Evolutionary conservation across 2,113 vertebrate genomes (phyloP).

Genomic region (Grantiella picta): DNA sequence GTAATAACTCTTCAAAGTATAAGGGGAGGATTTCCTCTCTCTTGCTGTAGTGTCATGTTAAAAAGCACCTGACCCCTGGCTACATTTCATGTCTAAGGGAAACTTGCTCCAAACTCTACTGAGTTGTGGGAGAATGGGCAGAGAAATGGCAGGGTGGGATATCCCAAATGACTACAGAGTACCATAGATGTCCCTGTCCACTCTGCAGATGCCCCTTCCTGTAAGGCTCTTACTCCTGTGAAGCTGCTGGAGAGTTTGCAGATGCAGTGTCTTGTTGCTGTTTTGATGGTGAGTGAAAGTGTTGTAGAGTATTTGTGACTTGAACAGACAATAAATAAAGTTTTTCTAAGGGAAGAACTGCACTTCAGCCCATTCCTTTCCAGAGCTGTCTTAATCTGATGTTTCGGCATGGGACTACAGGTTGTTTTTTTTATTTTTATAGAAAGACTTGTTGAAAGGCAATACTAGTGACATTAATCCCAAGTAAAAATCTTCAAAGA

Average conservation of each 20-base stretch:
- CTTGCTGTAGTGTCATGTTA: background rate
- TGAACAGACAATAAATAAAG: background rate
- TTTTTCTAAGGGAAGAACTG: background rate
- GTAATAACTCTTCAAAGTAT: background rate
- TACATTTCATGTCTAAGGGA: background rate
- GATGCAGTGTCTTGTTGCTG: background rate
- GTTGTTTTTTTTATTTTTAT: background rate
- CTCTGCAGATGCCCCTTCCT: background rate
- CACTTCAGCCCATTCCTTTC: background rate
- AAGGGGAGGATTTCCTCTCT: background rate
- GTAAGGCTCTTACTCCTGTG: background rate
- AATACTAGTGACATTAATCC: background rate
- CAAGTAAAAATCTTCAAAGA: background rate
- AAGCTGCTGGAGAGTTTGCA: background rate
- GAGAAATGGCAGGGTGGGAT: background rate
- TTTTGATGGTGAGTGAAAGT: background rate
- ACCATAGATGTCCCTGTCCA: background rate
- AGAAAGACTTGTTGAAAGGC: background rate
- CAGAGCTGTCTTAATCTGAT: background rate
- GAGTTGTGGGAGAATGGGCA: background rate
- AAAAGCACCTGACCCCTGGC: background rate
- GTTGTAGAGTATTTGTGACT: background rate
- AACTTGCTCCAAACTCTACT: background rate
- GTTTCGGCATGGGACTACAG: background rate
- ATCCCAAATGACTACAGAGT: background rate